A percentile compares a stretch with the other conserved stretches of the same genome.
These are phyloP conservation scores for Tenthredo mesomela DNA, from an alignment of 2,888 invertebrate genomes.

Conservation along the genomic window DNA sequence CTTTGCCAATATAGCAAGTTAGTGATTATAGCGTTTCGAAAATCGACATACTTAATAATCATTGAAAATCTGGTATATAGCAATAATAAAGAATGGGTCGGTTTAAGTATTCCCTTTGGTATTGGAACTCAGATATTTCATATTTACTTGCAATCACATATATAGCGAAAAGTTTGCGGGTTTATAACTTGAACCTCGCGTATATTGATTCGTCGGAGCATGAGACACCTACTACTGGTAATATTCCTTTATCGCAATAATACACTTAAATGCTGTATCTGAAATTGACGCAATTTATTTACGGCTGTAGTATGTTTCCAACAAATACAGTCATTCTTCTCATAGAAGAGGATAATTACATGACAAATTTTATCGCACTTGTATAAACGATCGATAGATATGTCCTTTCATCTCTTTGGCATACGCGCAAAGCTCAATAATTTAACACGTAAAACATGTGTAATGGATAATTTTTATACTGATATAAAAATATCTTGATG, in stretches of 20 bases:
- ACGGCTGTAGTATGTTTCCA: not conserved
- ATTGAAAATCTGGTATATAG: no score
- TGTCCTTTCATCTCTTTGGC: slow-evolving; percentile 5
- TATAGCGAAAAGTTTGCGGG: not conserved
- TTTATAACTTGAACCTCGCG: not conserved
- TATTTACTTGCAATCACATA: no score
- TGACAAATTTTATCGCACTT: not conserved
- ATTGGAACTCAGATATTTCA: no score
- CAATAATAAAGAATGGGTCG: no score
- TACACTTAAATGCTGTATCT: not conserved
- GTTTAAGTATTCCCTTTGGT: not conserved
- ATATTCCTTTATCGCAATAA: slow-evolving; percentile 2
- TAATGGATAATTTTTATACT: not conserved
- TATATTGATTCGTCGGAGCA: not conserved
- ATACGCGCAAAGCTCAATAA: not conserved
- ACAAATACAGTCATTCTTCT: not conserved
- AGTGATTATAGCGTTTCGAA: no score
- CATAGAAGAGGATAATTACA: not conserved
- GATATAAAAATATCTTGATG: not conserved
- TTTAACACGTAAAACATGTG: not conserved
- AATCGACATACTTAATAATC: no score
- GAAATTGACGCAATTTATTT: not conserved
- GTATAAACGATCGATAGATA: not conserved
- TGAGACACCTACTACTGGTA: not conserved
- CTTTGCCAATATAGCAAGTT: not conserved